These are phyloP conservation scores for Zoroaster sp. DNA, from an alignment of 53 echinoderm and acorn worm genomes.

Conservation along the genomic window DNA sequence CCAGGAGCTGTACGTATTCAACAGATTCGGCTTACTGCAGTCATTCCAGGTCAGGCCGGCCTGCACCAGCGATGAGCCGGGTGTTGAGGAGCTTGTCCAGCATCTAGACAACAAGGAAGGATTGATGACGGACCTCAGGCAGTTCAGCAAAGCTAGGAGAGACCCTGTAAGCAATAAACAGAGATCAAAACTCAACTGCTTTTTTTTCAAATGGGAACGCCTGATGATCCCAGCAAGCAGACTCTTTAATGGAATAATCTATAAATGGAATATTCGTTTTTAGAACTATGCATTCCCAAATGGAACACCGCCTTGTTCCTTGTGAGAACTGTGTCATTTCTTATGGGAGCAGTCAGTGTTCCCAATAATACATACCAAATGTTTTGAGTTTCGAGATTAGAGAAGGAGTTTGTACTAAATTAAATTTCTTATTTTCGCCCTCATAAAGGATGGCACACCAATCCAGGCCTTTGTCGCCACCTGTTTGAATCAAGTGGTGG, in stretches of 20 bases:
- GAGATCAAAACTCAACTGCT: no score
- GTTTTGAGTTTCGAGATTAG: no score
- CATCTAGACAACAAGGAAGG: slow-evolving; percentile 75
- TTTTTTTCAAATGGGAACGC: no score
- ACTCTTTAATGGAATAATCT: not conserved
- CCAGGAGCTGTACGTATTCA: slow-evolving; percentile 95
- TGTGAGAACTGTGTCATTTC: no score
- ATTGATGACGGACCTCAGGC: slow-evolving; percentile 73
- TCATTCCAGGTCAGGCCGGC: slow-evolving; percentile 84
- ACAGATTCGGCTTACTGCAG: slow-evolving; percentile 83
- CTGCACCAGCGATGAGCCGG: slow-evolving; percentile 70
- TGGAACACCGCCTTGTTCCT: no score
- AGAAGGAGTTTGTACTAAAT: no score
- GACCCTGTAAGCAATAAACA: slow-evolving; percentile 70
- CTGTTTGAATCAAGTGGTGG: slow-evolving; percentile 87
- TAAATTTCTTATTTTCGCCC: not conserved
- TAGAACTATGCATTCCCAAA: no score
- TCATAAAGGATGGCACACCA: slow-evolving; percentile 84
- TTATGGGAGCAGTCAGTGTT: no score
- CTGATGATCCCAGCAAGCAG: not conserved
- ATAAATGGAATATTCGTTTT: no score
- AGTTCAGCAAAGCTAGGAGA: slow-evolving; percentile 85
- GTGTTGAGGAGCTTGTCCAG: slow-evolving; percentile 63
- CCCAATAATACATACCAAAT: no score
- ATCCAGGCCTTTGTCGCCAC: slow-evolving; percentile 92